Conservation (phyloP, 2,888 invertebrate genomes). For the Idaea aversata region DNA sequence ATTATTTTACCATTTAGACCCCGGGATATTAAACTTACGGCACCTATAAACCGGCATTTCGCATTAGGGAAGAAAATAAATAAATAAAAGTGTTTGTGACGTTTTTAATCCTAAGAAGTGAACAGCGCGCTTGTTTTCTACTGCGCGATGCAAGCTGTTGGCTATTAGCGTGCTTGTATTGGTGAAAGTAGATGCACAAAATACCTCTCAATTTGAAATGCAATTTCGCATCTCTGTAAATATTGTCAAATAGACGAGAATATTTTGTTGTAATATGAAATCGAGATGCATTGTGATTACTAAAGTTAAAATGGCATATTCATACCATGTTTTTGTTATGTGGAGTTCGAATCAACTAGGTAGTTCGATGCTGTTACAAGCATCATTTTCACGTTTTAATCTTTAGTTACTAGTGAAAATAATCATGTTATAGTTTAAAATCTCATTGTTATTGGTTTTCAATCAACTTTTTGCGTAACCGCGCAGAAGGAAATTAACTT, state of each 20-base stretch:
- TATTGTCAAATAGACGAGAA: constrained; percentile 41
- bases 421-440: too few species aligned
- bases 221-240: constrained; percentile 35
- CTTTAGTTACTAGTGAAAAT: too few species aligned
- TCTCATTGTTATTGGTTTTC: constrained; percentile 1
- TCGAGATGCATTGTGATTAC: background rate
- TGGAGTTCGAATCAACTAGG: too few species aligned
- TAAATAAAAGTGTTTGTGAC: constrained; percentile 21
- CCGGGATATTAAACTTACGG: background rate
- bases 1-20: background rate
- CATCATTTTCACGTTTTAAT: too few species aligned
- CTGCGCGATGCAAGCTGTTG: constrained; percentile 53
- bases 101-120: constrained; percentile 35
- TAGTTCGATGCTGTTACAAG: too few species aligned
- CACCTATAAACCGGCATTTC: background rate
- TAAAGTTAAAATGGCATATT: too few species aligned
- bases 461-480: constrained; percentile 22
- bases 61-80: background rate
- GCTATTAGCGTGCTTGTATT: constrained; percentile 64
- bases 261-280: background rate
- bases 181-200: constrained; percentile 74
- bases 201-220: constrained; percentile 48
- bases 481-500: too few species aligned
- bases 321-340: too few species aligned
- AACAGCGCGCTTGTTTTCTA: constrained; percentile 48